Conservation (phyloP, 2,888 invertebrate species). For the Nymphalis polychloros region DNA sequence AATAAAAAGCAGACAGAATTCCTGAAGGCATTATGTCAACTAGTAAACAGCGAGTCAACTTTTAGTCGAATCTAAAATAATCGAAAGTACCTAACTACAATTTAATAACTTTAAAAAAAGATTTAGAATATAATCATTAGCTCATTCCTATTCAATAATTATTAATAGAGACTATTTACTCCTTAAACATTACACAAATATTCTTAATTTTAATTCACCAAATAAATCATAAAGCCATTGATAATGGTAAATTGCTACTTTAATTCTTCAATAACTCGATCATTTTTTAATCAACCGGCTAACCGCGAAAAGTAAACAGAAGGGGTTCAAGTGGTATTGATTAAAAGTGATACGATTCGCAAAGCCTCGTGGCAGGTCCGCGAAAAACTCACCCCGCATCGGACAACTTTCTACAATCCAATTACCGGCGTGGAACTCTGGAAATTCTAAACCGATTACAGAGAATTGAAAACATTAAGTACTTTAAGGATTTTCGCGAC, state of each 20-base stretch:
- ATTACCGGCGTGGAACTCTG: slow-evolving; percentile 77
- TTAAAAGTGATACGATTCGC: slow-evolving; percentile 45
- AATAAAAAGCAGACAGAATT: too few relatives aligned
- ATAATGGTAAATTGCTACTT: slow-evolving; percentile 11
- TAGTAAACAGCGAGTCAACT: too few relatives aligned
- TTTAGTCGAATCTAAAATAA: too few relatives aligned
- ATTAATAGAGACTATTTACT: too few relatives aligned
- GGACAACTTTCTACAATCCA: slow-evolving; percentile 74
- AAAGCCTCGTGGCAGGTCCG: slow-evolving; percentile 56
- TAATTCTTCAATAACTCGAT: slow-evolving; percentile 15
- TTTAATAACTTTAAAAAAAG: too few relatives aligned
- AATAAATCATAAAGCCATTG: neutral
- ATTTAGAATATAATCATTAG: too few relatives aligned
- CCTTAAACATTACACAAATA: too few relatives aligned
- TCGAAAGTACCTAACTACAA: too few relatives aligned
- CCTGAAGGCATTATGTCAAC: too few relatives aligned
- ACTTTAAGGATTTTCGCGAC: slow-evolving; percentile 67
- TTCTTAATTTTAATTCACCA: neutral
- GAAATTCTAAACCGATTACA: slow-evolving; percentile 82
- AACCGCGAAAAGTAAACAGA: slow-evolving; percentile 33
- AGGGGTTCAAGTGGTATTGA: slow-evolving; percentile 37
- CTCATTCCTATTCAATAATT: too few relatives aligned
- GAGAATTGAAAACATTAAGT: slow-evolving; percentile 82
- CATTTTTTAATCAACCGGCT: slow-evolving; percentile 18
- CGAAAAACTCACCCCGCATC: slow-evolving; percentile 60